phyloP scores from a whole-genome alignment of 2,113 vertebrate genomes.

The Meriones unguiculatus region DNA sequence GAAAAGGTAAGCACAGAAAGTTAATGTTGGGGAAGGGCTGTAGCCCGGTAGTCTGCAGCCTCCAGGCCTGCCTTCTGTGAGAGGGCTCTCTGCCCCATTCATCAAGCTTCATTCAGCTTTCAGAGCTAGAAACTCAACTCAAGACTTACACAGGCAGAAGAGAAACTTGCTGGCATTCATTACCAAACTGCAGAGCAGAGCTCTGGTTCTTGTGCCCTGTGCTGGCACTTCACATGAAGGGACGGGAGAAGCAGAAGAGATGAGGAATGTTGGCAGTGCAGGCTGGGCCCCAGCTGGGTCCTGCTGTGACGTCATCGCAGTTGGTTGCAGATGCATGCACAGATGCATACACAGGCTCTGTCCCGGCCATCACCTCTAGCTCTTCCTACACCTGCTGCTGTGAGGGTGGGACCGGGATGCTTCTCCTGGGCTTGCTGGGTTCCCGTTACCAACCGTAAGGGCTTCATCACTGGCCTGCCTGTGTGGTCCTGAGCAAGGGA shows the following conservation, averaged over 20 bases:
- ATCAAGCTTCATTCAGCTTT: not conserved
- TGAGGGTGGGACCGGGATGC: not conserved
- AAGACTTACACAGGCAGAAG: not conserved
- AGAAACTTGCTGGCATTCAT: not conserved
- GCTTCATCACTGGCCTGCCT: not conserved
- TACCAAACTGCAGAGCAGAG: not conserved
- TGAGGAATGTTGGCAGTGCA: not conserved
- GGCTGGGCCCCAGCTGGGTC: not conserved
- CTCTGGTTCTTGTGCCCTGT: not conserved
- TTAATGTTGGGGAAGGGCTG: not conserved
- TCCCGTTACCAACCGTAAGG: not conserved
- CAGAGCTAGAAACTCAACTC: not conserved
- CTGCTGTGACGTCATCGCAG: rapidly evolving
- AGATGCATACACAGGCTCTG: not conserved
- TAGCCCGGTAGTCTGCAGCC: not conserved
- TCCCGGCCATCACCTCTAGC: not conserved
- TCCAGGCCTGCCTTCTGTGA: not conserved
- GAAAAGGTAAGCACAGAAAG: constrained; percentile 90
- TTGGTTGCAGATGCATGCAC: too few relatives aligned
- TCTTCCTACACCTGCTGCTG: not conserved
- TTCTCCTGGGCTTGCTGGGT: not conserved
- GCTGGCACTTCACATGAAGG: not conserved
- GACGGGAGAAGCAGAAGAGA: not conserved
- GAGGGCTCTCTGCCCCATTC: not conserved
- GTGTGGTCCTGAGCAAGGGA: not conserved